Conservation (phyloP, 2,797 vertebrate genomes). For the Bradypodion pumilum region DNA sequence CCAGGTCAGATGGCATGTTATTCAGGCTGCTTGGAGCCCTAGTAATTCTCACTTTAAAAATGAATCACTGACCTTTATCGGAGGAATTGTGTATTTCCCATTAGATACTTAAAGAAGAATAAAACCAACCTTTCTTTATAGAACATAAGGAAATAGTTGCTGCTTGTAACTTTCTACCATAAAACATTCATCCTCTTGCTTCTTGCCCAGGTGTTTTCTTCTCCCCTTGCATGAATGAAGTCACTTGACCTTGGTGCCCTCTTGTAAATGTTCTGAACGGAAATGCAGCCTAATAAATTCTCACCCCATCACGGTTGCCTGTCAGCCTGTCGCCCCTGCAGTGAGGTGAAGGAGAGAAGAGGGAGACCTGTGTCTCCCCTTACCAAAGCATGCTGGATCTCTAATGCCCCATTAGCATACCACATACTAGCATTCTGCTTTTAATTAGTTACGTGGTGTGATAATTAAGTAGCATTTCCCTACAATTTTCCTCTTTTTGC, state of each 20-base stretch:
- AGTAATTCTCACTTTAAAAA: conserved; percentile 23
- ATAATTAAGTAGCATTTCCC: conserved; percentile 78
- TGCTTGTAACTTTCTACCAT: conserved; percentile 37
- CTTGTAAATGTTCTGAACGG: conserved; percentile 66
- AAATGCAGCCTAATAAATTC: conserved; percentile 72
- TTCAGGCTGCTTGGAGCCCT: not conserved
- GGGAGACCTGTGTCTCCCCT: conserved; percentile 60
- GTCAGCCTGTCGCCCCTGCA: conserved; percentile 65
- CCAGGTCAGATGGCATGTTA: conserved; percentile 3
- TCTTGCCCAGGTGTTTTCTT: conserved; percentile 55
- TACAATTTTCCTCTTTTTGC: conserved; percentile 68
- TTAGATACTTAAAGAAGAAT: not conserved
- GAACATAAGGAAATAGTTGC: not conserved
- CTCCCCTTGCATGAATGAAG: conserved; percentile 45
- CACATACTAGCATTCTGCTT: conserved; percentile 69
- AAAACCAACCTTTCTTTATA: conserved; percentile 31
- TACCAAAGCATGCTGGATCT: conserved; percentile 67
- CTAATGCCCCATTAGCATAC: conserved; percentile 79
- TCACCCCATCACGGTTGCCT: conserved; percentile 70
- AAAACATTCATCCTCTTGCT: conserved; percentile 43
- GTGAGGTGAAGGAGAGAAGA: conserved; percentile 67
- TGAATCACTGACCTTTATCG: conserved; percentile 30
- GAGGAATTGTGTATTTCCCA: conserved; percentile 29
- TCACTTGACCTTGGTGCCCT: conserved; percentile 66
- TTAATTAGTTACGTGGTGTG: conserved; percentile 81